Percentiles rank a stretch among this genome's conserved stretches.
Conservation (phyloP, 2,113 vertebrate species). For the Erythrolamprus reginae region DNA sequence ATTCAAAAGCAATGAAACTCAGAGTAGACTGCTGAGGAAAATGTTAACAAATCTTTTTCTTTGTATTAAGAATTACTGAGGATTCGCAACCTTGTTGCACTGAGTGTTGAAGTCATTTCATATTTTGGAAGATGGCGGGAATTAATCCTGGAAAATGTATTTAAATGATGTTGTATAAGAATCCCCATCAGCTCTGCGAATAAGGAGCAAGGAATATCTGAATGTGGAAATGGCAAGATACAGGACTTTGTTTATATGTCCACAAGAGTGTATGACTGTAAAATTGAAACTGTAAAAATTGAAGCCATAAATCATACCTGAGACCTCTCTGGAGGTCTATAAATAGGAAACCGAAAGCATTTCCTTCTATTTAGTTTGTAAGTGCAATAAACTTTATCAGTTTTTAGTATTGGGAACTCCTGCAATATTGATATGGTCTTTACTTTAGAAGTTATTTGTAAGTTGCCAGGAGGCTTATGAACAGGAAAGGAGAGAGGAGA, state of each 20-base stretch:
- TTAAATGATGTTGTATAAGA: slow-evolving; percentile 45
- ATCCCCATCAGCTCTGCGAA: slow-evolving; percentile 20
- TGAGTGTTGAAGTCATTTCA: slow-evolving; percentile 47
- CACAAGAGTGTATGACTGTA: background rate
- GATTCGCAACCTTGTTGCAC: slow-evolving; percentile 38
- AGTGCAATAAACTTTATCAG: slow-evolving; percentile 78
- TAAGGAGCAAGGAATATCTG: slow-evolving; percentile 3
- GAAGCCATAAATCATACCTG: slow-evolving; percentile 75
- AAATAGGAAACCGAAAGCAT: slow-evolving; percentile 76
- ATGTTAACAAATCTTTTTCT: slow-evolving; percentile 28
- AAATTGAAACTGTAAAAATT: slow-evolving; percentile 67
- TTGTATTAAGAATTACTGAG: slow-evolving; percentile 35
- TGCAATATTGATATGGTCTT: slow-evolving; percentile 75
- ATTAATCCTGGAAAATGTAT: slow-evolving; percentile 48
- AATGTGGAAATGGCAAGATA: background rate
- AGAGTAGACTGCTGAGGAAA: background rate
- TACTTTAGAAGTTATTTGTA: slow-evolving; percentile 72
- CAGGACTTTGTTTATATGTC: background rate
- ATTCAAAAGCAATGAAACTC: background rate
- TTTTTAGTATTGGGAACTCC: slow-evolving; percentile 72
- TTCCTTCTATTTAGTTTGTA: slow-evolving; percentile 80
- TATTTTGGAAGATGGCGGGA: slow-evolving; percentile 26
- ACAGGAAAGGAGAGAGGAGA: slow-evolving; percentile 40
- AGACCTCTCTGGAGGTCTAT: slow-evolving; percentile 65
- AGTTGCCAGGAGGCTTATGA: slow-evolving; percentile 67